phyloP scores from a whole-genome alignment of 2,797 vertebrate genomes.

The Lutjanus campechanus region DNA sequence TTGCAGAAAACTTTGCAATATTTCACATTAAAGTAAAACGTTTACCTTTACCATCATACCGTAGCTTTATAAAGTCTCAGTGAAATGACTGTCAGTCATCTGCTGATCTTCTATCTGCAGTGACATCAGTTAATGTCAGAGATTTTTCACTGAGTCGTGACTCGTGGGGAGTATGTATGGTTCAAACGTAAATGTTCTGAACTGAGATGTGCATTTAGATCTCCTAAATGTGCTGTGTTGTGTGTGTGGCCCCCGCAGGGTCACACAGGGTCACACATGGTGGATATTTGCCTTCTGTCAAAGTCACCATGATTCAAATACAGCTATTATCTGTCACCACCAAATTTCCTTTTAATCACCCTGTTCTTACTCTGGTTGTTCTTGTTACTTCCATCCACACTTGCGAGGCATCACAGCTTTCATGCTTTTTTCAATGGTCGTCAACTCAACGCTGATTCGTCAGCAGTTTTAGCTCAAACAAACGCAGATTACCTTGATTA shows the following conservation, averaged over 20 bases:
- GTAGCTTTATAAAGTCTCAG: not conserved
- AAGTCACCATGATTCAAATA: not conserved
- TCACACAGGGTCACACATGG: not conserved
- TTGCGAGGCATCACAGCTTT: slow-evolving; percentile 1
- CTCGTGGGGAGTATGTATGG: too few relatives aligned
- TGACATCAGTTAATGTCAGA: not conserved
- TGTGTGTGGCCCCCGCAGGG: not conserved
- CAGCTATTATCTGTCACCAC: not conserved
- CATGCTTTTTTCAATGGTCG: not conserved
- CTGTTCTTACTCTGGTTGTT: not conserved
- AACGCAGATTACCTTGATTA: slow-evolving; percentile 18
- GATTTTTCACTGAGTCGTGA: not conserved
- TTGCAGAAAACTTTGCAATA: not conserved
- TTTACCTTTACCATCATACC: slow-evolving; percentile 17
- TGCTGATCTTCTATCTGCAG: slow-evolving; percentile 4
- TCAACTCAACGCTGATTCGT: slow-evolving; percentile 10
- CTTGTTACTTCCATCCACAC: not conserved
- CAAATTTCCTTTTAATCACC: slow-evolving; percentile 5
- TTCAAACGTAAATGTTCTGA: too few relatives aligned
- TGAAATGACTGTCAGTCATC: not conserved
- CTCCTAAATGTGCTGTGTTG: too few relatives aligned
- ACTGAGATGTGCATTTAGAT: too few relatives aligned
- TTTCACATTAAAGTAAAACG: slow-evolving; percentile 30
- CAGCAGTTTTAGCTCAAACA: slow-evolving; percentile 15
- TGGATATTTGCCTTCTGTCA: slow-evolving; percentile 13